Percentiles rank a stretch among this genome's conserved stretches.
phyloP scores from a whole-genome alignment of 2,888 invertebrate genomes.

The Asteroscopus sphinx region DNA sequence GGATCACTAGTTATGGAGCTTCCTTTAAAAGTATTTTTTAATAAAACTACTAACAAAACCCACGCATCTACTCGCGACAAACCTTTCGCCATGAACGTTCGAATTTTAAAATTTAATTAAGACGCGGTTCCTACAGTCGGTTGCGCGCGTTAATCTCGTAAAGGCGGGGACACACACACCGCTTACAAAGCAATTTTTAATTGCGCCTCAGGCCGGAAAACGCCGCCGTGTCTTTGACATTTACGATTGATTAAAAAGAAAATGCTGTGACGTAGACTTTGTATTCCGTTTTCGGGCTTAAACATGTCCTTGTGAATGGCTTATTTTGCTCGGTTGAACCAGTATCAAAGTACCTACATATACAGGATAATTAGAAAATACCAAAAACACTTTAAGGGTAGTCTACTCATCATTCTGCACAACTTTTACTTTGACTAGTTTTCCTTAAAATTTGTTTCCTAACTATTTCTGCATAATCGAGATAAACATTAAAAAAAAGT shows the following conservation, averaged over 20 bases:
- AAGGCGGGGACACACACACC: constrained; percentile 73
- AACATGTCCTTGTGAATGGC: constrained; percentile 33
- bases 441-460: not conserved
- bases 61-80: constrained; percentile 58
- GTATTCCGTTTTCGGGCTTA: constrained; percentile 48
- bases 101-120: constrained; percentile 83
- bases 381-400: too few species aligned
- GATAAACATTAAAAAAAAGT: too few species aligned
- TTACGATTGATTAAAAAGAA: constrained; percentile 80
- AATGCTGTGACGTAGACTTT: constrained; percentile 59
- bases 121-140: constrained; percentile 69
- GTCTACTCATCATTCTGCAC: too few species aligned
- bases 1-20: too few species aligned
- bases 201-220: constrained; percentile 74
- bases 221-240: constrained; percentile 79
- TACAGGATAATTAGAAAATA: too few species aligned
- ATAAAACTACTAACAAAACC: constrained; percentile 53
- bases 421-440: too few species aligned
- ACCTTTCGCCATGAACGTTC: constrained; percentile 72
- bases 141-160: constrained; percentile 80
- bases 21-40: too few species aligned
- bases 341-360: not conserved
- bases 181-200: constrained; percentile 85
- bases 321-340: constrained; percentile 17
- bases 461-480: too few species aligned